Base-by-base conservation (phyloP, 2,888 invertebrate genomes). In the Ochropleura plecta region DNA sequence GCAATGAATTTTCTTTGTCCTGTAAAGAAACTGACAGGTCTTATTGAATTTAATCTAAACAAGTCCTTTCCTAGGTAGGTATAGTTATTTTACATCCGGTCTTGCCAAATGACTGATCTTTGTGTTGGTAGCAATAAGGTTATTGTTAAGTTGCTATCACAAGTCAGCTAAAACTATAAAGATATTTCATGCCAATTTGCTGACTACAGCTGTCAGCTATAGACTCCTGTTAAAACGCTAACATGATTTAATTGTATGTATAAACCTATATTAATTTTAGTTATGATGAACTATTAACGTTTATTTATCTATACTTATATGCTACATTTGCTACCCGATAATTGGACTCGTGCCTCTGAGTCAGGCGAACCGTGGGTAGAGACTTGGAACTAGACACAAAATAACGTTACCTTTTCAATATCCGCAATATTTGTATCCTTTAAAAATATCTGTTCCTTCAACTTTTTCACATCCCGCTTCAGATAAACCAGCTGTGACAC, bases 401-500 rank as follows among this genome's bases (percentile, higher is more conserved):
- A 51, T n/a, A n/a, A 57, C 14, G 14, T 0, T 65, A 95, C 96
- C 91, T 93, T 95, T 86, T 94, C 92, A 53, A 94, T 72, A n/a
- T 89, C 79, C 20, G 81, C 59, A 53, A 95, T 92, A 14, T 83
- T 82, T 18, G 85, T 81, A 68, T 96, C 93, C 79, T 92, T 95
- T 3, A 88, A 83, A 73, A 83, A 60, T 68, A 95, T 86, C 84
- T 94, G 94, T 14, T 95, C 95, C 78, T 93, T 94, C 20, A 95
- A 85, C 82, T 92, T 95, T 83, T 95, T 96, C 0, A 92, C 84
- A 77, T 96, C 95, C 57, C 94, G 91, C 88, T 95, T 96, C 10
- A 96, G 89, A 87, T 95, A 94, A 53, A 96, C 93, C 30, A 96
- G 88, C 60, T 95, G 94, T 0, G 96, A 95, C 14, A 96, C 94